A percentile compares a stretch with the other conserved stretches of the same genome.
phyloP scores from a whole-genome alignment of 2,797 vertebrate species.

The Meriones psammophilus region DNA sequence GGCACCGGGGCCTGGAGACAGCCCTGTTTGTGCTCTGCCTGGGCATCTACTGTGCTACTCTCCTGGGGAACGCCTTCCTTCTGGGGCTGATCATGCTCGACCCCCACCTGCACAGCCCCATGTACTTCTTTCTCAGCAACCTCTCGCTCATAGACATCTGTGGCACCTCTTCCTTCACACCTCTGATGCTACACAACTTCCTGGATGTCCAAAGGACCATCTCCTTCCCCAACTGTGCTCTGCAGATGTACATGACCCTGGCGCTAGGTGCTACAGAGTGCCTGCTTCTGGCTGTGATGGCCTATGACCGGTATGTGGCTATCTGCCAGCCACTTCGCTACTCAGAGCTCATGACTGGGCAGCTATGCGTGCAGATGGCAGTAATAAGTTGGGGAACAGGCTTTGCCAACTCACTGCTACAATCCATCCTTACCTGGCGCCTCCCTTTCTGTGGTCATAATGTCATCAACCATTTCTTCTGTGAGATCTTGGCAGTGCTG shows the following conservation, averaged over 20 bases:
- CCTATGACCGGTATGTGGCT: conserved; percentile 59
- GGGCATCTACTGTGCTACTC: not conserved
- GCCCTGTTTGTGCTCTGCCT: conserved; percentile 74
- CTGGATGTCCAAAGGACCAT: conserved; percentile 62
- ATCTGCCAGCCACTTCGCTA: conserved; percentile 73
- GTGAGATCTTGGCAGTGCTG: conserved; percentile 78
- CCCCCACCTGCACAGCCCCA: conserved; percentile 67
- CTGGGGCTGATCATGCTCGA: conserved; percentile 31
- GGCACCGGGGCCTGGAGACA: not conserved
- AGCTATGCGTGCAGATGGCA: not conserved
- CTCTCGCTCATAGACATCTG: conserved; percentile 78
- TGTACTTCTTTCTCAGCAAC: conserved; percentile 83
- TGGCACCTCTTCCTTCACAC: conserved; percentile 68
- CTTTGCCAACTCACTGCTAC: conserved; percentile 65
- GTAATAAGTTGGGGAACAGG: conserved; percentile 57
- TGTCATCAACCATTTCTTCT: conserved; percentile 80
- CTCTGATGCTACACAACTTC: conserved; percentile 71
- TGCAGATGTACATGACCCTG: conserved; percentile 75
- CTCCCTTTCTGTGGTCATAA: conserved; percentile 76
- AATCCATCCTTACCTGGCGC: conserved; percentile 59
- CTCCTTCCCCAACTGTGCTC: conserved; percentile 69
- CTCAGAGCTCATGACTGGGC: conserved; percentile 56
- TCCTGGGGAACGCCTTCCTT: conserved; percentile 76
- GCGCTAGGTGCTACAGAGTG: conserved; percentile 46
- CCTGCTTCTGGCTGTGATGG: conserved; percentile 75